Conservation (phyloP, 2,797 vertebrate species). For the Sebastes oblongus region DNA sequence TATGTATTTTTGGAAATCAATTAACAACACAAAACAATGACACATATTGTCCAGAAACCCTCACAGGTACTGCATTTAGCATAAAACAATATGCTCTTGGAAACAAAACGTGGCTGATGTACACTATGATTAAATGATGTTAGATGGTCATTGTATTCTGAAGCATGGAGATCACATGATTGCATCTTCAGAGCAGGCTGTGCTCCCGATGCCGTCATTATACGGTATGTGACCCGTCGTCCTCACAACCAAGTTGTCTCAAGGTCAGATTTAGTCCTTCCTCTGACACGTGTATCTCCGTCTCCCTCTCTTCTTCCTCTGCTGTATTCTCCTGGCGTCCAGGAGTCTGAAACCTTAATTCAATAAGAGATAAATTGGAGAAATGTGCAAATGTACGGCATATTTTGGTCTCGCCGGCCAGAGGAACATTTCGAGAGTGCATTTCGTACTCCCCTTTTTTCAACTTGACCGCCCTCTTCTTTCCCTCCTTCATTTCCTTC, state of each 20-base stretch:
- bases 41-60: too few relatives aligned
- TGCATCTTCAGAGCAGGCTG: not conserved
- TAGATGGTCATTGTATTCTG: too few relatives aligned
- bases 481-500: slow-evolving; percentile 19
- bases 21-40: too few relatives aligned
- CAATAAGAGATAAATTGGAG: slow-evolving; percentile 70
- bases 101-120: not conserved
- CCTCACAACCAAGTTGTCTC: not conserved
- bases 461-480: slow-evolving; percentile 5
- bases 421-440: slow-evolving; percentile 25
- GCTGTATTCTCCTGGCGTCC: slow-evolving; percentile 51
- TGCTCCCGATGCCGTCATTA: not conserved
- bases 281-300: not conserved
- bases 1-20: too few relatives aligned
- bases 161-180: not conserved
- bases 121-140: not conserved
- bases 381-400: slow-evolving; percentile 63
- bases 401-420: slow-evolving; percentile 44
- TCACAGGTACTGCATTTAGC: too few relatives aligned
- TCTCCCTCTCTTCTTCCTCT: slow-evolving; percentile 7
- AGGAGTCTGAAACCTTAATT: slow-evolving; percentile 70
- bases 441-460: slow-evolving; percentile 25
- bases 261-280: not conserved
- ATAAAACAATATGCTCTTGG: too few relatives aligned
- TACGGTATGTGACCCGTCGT: not conserved